Evolutionary conservation across 2,113 vertebrate species (phyloP).

Genomic region (Pseudorhombus dupliciocellatus): DNA sequence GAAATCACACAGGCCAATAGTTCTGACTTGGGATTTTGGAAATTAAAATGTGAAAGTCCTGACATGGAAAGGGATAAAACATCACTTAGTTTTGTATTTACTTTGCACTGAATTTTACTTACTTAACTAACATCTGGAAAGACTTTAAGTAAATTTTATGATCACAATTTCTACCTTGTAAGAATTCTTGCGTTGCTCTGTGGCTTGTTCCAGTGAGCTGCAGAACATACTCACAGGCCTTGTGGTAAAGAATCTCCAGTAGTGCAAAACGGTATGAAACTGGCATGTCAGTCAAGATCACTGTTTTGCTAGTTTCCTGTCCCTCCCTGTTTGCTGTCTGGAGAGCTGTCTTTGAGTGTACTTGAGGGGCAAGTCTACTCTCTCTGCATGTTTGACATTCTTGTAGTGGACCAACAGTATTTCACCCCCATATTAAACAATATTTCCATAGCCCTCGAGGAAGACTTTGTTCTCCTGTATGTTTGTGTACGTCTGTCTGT

Average conservation of each 20-base stretch:
- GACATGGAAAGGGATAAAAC: background rate
- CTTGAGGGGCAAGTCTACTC: slow-evolving; percentile 32
- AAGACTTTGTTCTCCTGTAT: background rate
- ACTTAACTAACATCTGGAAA: background rate
- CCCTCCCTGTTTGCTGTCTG: slow-evolving; percentile 33
- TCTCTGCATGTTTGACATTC: slow-evolving; percentile 47
- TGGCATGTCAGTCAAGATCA: slow-evolving; percentile 26
- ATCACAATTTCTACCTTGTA: background rate
- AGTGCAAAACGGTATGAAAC: slow-evolving; percentile 27
- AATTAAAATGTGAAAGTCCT: background rate
- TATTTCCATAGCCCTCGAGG: background rate
- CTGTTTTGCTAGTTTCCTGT: slow-evolving; percentile 33
- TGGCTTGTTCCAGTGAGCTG: slow-evolving; percentile 7
- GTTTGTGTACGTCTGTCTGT: background rate
- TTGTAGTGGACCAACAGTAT: slow-evolving; percentile 21
- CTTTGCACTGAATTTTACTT: too few relatives aligned
- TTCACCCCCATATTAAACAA: slow-evolving; percentile 1
- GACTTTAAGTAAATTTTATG: background rate
- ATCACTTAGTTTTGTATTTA: too few relatives aligned
- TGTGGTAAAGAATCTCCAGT: slow-evolving; percentile 8
- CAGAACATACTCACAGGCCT: slow-evolving; percentile 10
- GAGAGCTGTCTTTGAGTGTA: slow-evolving; percentile 26
- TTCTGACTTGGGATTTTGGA: slow-evolving; percentile 6
- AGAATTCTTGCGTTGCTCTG: background rate
- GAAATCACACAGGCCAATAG: slow-evolving; percentile 37